Base-by-base conservation (phyloP, 2,797 vertebrate species). In the Lepilemur septentrionalis region DNA sequence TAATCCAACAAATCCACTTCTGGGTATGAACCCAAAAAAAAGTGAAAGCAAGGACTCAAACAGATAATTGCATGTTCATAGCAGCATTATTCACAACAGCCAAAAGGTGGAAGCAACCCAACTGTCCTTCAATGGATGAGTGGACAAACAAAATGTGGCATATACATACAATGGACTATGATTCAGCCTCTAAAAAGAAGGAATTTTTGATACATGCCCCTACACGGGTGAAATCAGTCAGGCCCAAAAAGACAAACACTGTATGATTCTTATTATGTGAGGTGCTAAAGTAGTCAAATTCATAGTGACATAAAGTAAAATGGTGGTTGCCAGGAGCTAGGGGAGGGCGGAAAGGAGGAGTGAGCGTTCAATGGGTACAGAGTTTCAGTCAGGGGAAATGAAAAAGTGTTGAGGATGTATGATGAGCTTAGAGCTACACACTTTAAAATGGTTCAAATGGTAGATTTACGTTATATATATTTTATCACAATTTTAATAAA, bases 261-360 rank as follows among this genome's bases (percentile, higher is more conserved):
- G 5, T 63, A 23, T n/a, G 13, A 55, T n/a, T 76, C 43, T 20
- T 8, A 23, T 57, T 55, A 57, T 7, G 30, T 30, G 22, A 72
- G 7, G 12, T 23, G 32, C 30, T 43, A 59, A 7, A 35, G 25
- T 10, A 30, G 11, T 38, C 82, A 93, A n/a, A 89, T 61, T 20
- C 83, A 73, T 23, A 61, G 50, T 55, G 67, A 76, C 32, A 35
- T 59, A 72, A 52, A 55, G 59, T 9, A 32, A 41, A 55, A 78
- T 14, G 11, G 20, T 23, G 4, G 30, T 7, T 75, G 15, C 12
- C 75, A 65, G 52, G 50, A 20, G 30, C 5, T 38, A 18, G 25
- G 11, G 2, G 2, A 18, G 12, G 8, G 8, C 14, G 5, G 14
- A 32, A 17, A 38, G 7, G 5, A 2, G 3, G 4, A 63, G 59